Percentiles rank a stretch among this genome's conserved stretches.
Conservation (phyloP, 2,797 vertebrate species). For the Esox lucius region DNA sequence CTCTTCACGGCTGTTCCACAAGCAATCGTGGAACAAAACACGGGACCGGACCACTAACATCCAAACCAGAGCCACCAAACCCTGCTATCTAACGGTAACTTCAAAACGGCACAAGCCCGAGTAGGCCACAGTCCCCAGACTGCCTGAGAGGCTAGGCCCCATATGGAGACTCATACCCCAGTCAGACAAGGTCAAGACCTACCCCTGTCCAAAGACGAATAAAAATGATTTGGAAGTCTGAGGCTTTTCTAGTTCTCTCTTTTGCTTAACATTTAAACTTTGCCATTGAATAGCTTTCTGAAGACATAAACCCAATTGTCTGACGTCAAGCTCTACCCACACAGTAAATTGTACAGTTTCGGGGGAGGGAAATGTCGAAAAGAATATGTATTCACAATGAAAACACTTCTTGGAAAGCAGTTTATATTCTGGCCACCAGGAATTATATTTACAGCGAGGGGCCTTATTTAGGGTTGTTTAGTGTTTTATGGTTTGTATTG, state of each 20-base stretch:
- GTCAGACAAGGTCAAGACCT: constrained; percentile 11
- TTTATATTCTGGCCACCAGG: constrained; percentile 39
- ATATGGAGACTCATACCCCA: constrained; percentile 17
- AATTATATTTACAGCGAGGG: constrained; percentile 36
- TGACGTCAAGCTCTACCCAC: constrained; percentile 25
- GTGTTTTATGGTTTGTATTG: constrained; percentile 52
- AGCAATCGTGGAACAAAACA: constrained; percentile 41
- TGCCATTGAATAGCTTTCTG: constrained; percentile 33
- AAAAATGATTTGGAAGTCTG: constrained; percentile 15
- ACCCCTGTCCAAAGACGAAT: not conserved
- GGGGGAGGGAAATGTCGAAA: constrained; percentile 37
- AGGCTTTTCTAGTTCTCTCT: constrained; percentile 14
- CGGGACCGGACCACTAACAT: constrained; percentile 37
- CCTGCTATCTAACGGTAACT: not conserved
- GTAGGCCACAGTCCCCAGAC: constrained; percentile 33
- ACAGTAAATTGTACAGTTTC: constrained; percentile 20
- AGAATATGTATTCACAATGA: constrained; percentile 48
- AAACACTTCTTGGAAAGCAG: constrained; percentile 55
- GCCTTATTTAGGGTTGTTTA: constrained; percentile 43
- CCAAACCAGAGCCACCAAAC: constrained; percentile 41
- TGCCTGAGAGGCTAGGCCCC: constrained; percentile 15
- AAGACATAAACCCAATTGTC: constrained; percentile 25
- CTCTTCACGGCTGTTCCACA: constrained; percentile 53
- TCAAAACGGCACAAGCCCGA: constrained; percentile 33
- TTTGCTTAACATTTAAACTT: constrained; percentile 16